Evolutionary conservation across 2,113 vertebrate genomes (phyloP), one percentile per base, ranked within the genome.

Genomic region (Dryoscopus gambensis): DNA sequence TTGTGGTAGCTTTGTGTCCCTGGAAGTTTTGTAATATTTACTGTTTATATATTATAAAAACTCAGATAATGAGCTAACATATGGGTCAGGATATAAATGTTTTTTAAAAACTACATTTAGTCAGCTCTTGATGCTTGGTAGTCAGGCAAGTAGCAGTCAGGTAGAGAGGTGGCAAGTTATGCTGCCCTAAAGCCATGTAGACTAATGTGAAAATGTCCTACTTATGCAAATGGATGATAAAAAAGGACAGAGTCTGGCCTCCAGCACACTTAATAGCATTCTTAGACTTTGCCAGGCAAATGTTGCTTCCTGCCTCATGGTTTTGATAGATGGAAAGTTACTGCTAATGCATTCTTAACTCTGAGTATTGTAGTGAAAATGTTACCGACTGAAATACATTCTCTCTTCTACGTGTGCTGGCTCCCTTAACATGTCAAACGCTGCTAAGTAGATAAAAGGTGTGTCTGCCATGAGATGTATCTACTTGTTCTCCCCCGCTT

Each of bases 201-300:
- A 84, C 88, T 89, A 93, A 89, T 28, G 22, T 92, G 76, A 89
- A 95, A 95, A 94, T 35, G 77, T 84, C 80, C 86, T 95, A 79
- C 63, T 97, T 95, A 88, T 95, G 76, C 87, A 96, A 97, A 95
- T 97, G 67, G 55, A 65, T 96, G 84, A 94, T 93, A 95, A 95
- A 95, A 97, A 95, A 94, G 70, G 86, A 89, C 35, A 46, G 75
- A 90, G 81, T 87, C 65, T 96, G 77, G 89, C 95, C 91, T 84
- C 87, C 4, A 10, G 95, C 93, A 56, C 73, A 82, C 90, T 92
- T 97, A 90, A 93, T 95, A 96, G 86, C 90, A 31, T 93, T 93
- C 93, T 90, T 90, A 92, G 83, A 69, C 77, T 95, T 90, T 87
- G 84, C 96, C 92, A 95, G 95, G 82, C 81, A 90, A 96, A 68